These are phyloP conservation scores for Ligdia adustata DNA, from an alignment of 2,888 invertebrate species.

Conservation along the genomic window DNA sequence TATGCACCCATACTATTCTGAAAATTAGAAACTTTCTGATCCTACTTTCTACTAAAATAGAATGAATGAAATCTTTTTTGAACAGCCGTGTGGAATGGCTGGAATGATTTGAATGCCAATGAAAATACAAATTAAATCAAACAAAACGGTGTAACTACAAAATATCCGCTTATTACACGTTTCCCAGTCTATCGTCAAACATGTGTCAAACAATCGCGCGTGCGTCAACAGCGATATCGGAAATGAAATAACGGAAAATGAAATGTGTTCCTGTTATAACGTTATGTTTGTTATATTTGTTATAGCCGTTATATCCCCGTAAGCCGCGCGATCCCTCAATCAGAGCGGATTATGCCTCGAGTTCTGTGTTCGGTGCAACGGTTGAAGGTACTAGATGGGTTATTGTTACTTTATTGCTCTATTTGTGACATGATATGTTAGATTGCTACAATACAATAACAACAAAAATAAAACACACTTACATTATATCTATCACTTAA, in stretches of 20 bases:
- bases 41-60: too few relatives aligned
- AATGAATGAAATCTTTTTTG: too few relatives aligned
- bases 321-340: conserved; percentile 53
- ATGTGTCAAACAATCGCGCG: conserved; percentile 1
- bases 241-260: conserved; percentile 21
- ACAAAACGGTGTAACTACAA: not conserved
- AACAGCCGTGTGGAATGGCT: too few relatives aligned
- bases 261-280: conserved; percentile 19
- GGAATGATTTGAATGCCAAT: too few relatives aligned
- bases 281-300: conserved; percentile 24
- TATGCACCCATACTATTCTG: too few relatives aligned
- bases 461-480: too few relatives aligned
- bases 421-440: too few relatives aligned
- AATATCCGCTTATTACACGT: not conserved
- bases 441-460: too few relatives aligned
- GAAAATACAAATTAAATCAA: not conserved
- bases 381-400: conserved; percentile 5
- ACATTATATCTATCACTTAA: too few relatives aligned
- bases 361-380: conserved; percentile 19
- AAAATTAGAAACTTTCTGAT: too few relatives aligned
- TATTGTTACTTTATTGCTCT: conserved; percentile 2
- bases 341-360: conserved; percentile 47
- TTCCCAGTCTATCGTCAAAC: conserved; percentile 4
- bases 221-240: conserved; percentile 14
- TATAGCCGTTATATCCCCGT: conserved; percentile 34